Evolutionary conservation across 2,797 vertebrate genomes (phyloP).

Genomic region (Enteromius treurensis): DNA sequence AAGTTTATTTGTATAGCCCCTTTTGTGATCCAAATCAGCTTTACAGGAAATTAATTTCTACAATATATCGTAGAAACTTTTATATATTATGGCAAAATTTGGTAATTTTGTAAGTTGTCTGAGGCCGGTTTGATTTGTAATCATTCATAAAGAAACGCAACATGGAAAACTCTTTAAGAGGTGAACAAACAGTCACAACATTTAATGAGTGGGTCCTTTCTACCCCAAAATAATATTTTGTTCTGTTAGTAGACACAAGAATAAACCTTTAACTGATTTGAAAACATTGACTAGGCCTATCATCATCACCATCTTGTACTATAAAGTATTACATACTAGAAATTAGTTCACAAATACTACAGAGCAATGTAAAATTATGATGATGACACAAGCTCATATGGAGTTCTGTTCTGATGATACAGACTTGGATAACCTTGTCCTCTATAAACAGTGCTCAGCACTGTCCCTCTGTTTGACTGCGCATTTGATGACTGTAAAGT

Average conservation of each 20-base stretch:
- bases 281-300: background rate
- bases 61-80: too few species aligned
- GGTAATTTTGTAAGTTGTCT: too few species aligned
- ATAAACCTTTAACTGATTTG: background rate
- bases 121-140: background rate
- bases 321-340: background rate
- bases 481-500: background rate
- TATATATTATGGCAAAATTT: too few species aligned
- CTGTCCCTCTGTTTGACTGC: background rate
- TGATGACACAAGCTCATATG: background rate
- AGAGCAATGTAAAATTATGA: background rate
- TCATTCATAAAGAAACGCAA: background rate
- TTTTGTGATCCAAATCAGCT: too few species aligned
- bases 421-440: background rate
- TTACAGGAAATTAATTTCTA: too few species aligned
- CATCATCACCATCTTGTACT: background rate
- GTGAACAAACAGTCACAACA: background rate
- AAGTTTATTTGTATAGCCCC: too few species aligned
- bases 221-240: background rate
- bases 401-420: constrained; percentile 4
- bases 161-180: background rate
- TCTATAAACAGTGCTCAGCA: background rate
- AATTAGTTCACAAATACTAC: background rate
- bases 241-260: background rate
- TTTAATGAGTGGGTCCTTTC: background rate